Evolutionary conservation across 2,797 vertebrate genomes (phyloP).

Genomic region (Syngnathus rostellatus): DNA sequence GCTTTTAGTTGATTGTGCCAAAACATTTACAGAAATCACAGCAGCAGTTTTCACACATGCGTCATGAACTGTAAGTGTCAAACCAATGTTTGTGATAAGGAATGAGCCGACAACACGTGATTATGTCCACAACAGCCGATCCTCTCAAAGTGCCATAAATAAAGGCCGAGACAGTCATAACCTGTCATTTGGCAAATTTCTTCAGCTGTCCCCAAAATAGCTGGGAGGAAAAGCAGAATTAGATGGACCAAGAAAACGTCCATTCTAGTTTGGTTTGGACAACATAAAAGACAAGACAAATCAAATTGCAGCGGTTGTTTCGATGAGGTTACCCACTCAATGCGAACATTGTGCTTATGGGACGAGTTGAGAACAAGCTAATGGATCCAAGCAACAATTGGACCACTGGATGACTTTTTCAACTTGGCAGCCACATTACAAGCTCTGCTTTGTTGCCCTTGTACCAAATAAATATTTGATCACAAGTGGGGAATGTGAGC

Average conservation of each 20-base stretch:
- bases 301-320: not conserved
- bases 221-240: not conserved
- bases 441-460: not conserved
- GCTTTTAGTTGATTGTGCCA: no score
- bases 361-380: not conserved
- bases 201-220: not conserved
- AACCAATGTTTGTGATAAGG: not conserved
- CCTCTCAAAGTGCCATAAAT: not conserved
- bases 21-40: not conserved
- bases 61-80: not conserved
- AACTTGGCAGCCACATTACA: not conserved
- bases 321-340: not conserved
- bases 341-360: not conserved
- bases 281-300: not conserved
- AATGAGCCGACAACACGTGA: not conserved
- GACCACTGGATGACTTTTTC: not conserved
- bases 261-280: not conserved
- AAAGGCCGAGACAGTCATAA: not conserved
- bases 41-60: not conserved
- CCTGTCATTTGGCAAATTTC: not conserved
- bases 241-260: not conserved
- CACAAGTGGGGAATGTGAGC: conserved; percentile 2
- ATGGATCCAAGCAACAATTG: not conserved
- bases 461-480: conserved; percentile 4
- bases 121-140: not conserved